Evolutionary conservation across 2,113 vertebrate genomes (phyloP), one percentile per base, ranked within the genome.

Genomic region (Sturnus vulgaris): DNA sequence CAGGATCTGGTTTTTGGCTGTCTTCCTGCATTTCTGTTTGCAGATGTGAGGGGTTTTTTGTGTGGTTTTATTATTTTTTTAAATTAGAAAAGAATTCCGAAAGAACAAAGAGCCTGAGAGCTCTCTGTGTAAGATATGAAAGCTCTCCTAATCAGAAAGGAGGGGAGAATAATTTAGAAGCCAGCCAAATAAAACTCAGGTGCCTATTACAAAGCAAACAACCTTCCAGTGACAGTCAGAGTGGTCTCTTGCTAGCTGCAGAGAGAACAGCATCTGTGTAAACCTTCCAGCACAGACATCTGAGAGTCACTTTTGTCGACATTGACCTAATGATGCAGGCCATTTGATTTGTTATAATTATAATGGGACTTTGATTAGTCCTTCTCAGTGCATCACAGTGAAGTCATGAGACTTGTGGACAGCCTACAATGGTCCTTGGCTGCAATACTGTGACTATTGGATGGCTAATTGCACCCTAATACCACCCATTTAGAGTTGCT

Each of bases 161-260:
- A 66, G 68, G 47, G 8, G 55, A 7, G 7, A 87, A 66, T 86
- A 52, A 86, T 86, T 93, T 73, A 90, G 79, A 93, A 81, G 76
- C 5, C 52, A 92, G 71, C 47, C 90, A 95, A 83, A 90, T 47
- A 94, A 92, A 96, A 55, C 88, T 90, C 87, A 60, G 79, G 63
- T 87, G 68, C 39, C 31, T 40, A 49, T 80, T 88, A 77, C 79
- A 85, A 77, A 20, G 31, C 39, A 75, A 91, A 55, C 66, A 86
- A 83, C 86, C 56, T 92, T 91, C 52, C 40, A 40, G 30, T 86
- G 85, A 66, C 68, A 77, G 87, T 91, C 1, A 0, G 47, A 80
- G 50, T 56, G 63, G 42, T 80, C 39, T 85, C 75, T 82, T 4
- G 3, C 49, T 89, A 85, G 49, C 78, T 87, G 64, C 31, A 91